These are phyloP conservation scores for Alosa alosa DNA, from an alignment of 2,113 vertebrate species.

Conservation along the genomic window DNA sequence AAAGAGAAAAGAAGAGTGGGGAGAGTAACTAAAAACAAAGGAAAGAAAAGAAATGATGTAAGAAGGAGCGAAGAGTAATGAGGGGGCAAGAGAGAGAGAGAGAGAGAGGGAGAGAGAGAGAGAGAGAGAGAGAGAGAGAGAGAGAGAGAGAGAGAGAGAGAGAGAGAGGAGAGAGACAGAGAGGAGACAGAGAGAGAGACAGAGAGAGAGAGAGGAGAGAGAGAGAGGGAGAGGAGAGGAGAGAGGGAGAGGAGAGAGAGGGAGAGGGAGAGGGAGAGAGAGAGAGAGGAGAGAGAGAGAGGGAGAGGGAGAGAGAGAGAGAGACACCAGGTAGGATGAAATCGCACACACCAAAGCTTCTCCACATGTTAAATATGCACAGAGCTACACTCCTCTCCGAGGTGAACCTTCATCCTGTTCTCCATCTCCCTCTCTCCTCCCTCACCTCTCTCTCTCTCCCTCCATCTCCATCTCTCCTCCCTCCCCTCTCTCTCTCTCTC, in stretches of 20 bases:
- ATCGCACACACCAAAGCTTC: neutral
- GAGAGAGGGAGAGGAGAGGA: too few relatives aligned
- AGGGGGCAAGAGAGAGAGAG: neutral
- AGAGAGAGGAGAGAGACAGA: too few relatives aligned
- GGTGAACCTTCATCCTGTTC: neutral
- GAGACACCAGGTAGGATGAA: neutral
- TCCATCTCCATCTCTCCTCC: neutral
- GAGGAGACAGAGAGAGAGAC: too few relatives aligned
- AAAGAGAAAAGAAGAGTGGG: conserved; percentile 42
- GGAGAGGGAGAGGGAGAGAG: neutral
- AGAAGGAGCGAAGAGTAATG: neutral
- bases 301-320: neutral
- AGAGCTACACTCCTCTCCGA: neutral
- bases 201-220: neutral
- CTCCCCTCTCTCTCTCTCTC: neutral
- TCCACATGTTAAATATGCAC: neutral
- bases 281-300: too few relatives aligned
- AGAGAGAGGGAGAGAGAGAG: neutral
- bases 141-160: neutral
- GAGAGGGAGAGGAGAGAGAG: neutral
- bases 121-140: neutral
- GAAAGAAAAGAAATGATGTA: neutral
- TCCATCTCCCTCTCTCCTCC: neutral
- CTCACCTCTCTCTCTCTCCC: neutral
- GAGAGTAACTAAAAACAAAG: conserved; percentile 25